These are phyloP conservation scores for Drosophila buzzatii DNA, from an alignment of 2,888 invertebrate genomes.

Conservation along the genomic window DNA sequence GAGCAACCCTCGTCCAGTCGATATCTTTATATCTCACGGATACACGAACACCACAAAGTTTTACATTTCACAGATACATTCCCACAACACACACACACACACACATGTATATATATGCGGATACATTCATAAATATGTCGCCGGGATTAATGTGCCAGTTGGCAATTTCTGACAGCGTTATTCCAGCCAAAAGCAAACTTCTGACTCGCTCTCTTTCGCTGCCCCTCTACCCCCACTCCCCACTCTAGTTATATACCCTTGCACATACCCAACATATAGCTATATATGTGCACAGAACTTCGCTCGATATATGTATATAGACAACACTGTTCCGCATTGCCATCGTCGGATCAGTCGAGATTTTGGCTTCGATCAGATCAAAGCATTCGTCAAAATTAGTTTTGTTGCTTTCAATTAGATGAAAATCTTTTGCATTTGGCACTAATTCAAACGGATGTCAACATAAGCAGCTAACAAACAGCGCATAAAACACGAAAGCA, in stretches of 20 bases:
- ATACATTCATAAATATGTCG: slow-evolving; percentile 81
- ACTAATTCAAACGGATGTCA: slow-evolving; percentile 50
- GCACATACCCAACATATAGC: neutral
- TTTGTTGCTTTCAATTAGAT: slow-evolving; percentile 53
- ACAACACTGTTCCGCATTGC: slow-evolving; percentile 31
- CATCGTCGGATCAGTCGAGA: slow-evolving; percentile 5
- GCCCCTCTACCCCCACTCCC: neutral
- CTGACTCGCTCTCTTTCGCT: neutral
- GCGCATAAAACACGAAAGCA: slow-evolving; percentile 3
- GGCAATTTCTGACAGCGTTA: slow-evolving; percentile 80
- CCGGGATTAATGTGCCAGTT: slow-evolving; percentile 82
- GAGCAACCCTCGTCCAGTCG: slow-evolving; percentile 74
- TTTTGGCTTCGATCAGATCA: slow-evolving; percentile 41
- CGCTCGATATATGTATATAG: neutral
- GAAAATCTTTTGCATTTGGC: slow-evolving; percentile 30
- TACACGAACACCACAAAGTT: slow-evolving; percentile 62
- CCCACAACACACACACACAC: slow-evolving; percentile 13
- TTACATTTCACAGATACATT: slow-evolving; percentile 58
- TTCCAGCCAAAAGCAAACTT: slow-evolving; percentile 61
- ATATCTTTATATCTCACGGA: slow-evolving; percentile 82
- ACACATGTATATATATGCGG: slow-evolving; percentile 17
- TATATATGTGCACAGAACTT: too few relatives aligned
- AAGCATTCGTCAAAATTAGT: slow-evolving; percentile 51
- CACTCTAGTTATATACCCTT: neutral
- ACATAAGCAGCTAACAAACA: slow-evolving; percentile 9